Base-by-base conservation (phyloP, 2,888 invertebrate species). In the Drosophila atroscutellata region DNA sequence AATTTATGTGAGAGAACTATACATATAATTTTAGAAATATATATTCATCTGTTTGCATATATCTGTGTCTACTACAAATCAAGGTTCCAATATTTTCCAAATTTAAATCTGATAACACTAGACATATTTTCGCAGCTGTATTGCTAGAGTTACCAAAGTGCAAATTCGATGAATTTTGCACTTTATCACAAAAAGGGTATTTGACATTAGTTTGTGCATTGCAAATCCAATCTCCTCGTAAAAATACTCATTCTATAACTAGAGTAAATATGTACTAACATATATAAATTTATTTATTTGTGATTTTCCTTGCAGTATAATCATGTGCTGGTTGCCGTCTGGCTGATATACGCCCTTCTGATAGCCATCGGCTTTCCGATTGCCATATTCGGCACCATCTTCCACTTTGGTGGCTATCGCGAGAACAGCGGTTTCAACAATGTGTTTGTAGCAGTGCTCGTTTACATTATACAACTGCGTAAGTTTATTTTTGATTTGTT, bases 401-500 rank as follows among this genome's bases (percentile, higher is more conserved):
- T 91, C 72, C 72, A 91, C 56, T 91, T 77, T 51, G 91, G 91
- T 4, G 78, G 76, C n/a, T 90, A 87, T 52, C 88, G 90, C 5
- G 76, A 77, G 26, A 26, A 69, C 4, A 71, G 81, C 0, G 77
- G 80, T 5, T 76, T 70, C 26, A 9, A 62, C 6, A 90, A 77
- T 54, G 51, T 89, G 1, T 52, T 91, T 1, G 36, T 72, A 4
- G 80, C 87, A 11, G 47, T 91, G 6, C 2, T 91, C 1, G n/a
- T 71, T 7, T 70, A 86, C 39, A 76, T 87, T 4, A 2, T 91
- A 4, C 0, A n/a, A 0, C 49, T 90, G 24, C 15, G 91, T 91
- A 75, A 83, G 81, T 78, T 34, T 2, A n/a, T 18, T 0, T n/a
- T 26, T 45, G 45, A 24, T 15, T 15, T 24, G 1, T 20, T 7